These are phyloP conservation scores for Rhabdomys dilectus DNA, from an alignment of 2,113 vertebrate genomes.

Conservation along the genomic window DNA sequence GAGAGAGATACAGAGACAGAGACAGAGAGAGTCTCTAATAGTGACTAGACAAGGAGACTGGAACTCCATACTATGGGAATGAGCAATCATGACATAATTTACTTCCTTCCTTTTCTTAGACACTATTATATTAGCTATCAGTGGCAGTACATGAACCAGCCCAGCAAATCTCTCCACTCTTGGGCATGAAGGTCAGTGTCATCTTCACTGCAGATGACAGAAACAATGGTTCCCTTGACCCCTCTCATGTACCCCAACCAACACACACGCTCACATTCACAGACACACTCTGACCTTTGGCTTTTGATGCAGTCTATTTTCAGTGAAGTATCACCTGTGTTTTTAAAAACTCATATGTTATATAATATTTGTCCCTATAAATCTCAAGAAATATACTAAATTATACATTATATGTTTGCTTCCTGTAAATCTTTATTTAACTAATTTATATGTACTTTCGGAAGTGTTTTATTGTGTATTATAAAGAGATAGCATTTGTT, in stretches of 20 bases:
- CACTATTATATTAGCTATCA: neutral
- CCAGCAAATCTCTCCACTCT: neutral
- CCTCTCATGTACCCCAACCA: neutral
- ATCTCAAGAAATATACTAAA: constrained; percentile 56
- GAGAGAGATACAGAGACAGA: no score
- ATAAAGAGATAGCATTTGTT: constrained; percentile 56
- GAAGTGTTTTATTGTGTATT: constrained; percentile 53
- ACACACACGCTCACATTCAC: neutral
- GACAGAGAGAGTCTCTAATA: neutral
- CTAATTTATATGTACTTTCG: constrained; percentile 66
- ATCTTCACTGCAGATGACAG: neutral
- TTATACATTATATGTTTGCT: constrained; percentile 54
- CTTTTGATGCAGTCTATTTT: neutral
- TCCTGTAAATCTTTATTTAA: constrained; percentile 72
- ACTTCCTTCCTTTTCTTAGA: neutral
- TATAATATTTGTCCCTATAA: constrained; percentile 2
- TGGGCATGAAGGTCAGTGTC: neutral
- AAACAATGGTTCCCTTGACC: neutral
- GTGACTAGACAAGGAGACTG: no score
- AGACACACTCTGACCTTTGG: neutral
- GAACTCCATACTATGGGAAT: neutral
- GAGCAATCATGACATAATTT: neutral
- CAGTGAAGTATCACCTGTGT: neutral
- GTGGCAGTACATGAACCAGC: neutral
- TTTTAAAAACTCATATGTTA: neutral